Evolutionary conservation across 64 coral and sea anemone genomes (phyloP), one percentile per base, ranked within the genome.

Genomic region (Exaiptasia diaphana): DNA sequence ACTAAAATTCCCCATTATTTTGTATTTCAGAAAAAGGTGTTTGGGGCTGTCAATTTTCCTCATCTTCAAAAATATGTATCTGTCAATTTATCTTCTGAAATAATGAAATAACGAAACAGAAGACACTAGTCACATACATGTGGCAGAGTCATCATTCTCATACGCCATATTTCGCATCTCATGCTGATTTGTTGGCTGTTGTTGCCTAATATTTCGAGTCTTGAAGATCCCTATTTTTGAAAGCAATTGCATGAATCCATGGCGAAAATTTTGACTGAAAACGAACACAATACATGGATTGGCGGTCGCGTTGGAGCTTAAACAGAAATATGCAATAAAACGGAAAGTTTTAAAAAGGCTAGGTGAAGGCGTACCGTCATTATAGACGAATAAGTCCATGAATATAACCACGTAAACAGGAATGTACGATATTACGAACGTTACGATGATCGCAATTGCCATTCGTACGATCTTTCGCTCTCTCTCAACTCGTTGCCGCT

Each of bases 311-410:
- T 45, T 45, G 14, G 27, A 1, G 45, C 0, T 22, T 14, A 22
- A 35, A 18, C 31, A 65, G 39, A 15, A 32, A 25, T 42, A 45
- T 10, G 15, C 69, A 25, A 41, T 13, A 17, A n/a, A 24, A 4
- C 1, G 4, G 0, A 32, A 45, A 0, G 25, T 65, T 1, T 18
- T 34, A 3, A 65, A 26, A 28, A 28, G 38, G 26, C 61, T 35
- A 3, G 61, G 61, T 4, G 0, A 20, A 30, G 5, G 1, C 0
- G 5, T 24, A 3, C 28, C 57, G 6, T 5, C 5, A 5, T 2
- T 30, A 25, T 45, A 73, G n/a, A 73, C 69, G 11, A 86, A 86
- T 24, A 86, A 86, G 43, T 40, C 36, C 18, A 86, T 33, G 46
- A 86, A 86, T 5, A 33, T 20, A 9, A 15, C 35, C 1, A 39